Base-by-base conservation (phyloP, 2,888 invertebrate genomes). In the Phyllotreta cruciferae region DNA sequence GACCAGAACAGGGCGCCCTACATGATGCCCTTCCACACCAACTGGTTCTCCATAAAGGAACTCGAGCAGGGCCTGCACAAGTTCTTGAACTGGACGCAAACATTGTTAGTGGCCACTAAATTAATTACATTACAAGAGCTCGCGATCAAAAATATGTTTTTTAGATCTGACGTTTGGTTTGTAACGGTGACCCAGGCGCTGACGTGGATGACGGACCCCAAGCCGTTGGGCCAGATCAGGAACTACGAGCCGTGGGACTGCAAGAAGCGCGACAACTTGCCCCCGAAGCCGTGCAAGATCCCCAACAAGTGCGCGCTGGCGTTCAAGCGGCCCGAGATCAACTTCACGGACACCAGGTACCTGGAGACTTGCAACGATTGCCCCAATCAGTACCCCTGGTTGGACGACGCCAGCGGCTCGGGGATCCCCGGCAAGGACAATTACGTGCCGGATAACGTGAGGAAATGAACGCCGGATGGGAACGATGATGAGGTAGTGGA, bases 1-100 rank as follows among this genome's bases (percentile, higher is more conserved):
- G 90, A 92, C 36, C 93, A 94, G 79, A 94, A 94, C 79, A 86
- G 91, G 66, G 93, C 94, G 0, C 93, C 94, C 0, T 95, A 95
- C 80, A 93, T 94, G 93, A 94, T 95, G 93, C 90, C 95, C 0
- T 92, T 95, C 88, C 96, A 97, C 78, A 96, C 96, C 0, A 96
- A 95, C 81, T 97, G 97, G 97, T 96, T 97, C 85, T 93, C 91
- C 79, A 93, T 90, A 73, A 93, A 91, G 76, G 92, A 88, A 74
- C 83, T 93, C 8, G 94, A 93, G 77, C 84, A 84, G 63, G 95
- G 94, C 13, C 83, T 96, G 1, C 90, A 91, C 72, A 93, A 93
- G 80, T 96, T 96, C 82, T 82, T 96, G 63, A 89, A 90, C 71
- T 94, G 93, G 91, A 88, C 90, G 0, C 82, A 88, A 44, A 85